Conservation (phyloP, 2,113 vertebrate species). For the Ictalurus furcatus region DNA sequence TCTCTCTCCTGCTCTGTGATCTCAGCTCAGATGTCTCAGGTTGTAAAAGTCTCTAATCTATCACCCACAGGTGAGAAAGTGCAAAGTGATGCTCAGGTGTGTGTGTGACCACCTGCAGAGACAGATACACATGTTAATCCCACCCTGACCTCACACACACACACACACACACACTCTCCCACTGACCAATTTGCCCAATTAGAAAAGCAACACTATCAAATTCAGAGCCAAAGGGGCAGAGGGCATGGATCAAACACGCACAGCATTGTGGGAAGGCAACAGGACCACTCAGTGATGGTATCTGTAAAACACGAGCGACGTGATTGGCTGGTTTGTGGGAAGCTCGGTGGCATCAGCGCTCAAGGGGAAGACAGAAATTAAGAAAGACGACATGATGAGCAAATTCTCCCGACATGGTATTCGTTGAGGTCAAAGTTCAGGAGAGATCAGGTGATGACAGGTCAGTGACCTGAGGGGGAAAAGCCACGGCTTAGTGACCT, state of each 20-base stretch:
- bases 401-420: slow-evolving; percentile 32
- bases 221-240: slow-evolving; percentile 36
- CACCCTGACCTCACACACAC: neutral
- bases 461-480: slow-evolving; percentile 14
- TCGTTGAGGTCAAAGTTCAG: slow-evolving; percentile 34
- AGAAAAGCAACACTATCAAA: slow-evolving; percentile 46
- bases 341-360: slow-evolving; percentile 35
- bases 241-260: slow-evolving; percentile 45
- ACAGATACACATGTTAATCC: slow-evolving; percentile 40
- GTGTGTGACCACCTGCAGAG: neutral
- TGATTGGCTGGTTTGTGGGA: slow-evolving; percentile 28
- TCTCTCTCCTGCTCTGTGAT: neutral
- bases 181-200: slow-evolving; percentile 42
- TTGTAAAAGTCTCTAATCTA: slow-evolving; percentile 19
- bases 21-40: slow-evolving; percentile 5
- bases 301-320: neutral
- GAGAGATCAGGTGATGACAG: slow-evolving; percentile 36
- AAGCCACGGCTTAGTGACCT: slow-evolving; percentile 5
- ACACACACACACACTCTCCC: neutral
- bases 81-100: slow-evolving; percentile 30
- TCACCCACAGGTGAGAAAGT: slow-evolving; percentile 39
- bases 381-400: slow-evolving; percentile 39
- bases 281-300: slow-evolving; percentile 12
- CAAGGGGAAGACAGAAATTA: slow-evolving; percentile 39
- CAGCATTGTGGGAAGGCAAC: slow-evolving; percentile 32